Percentiles rank a stretch among this genome's conserved stretches.
phyloP scores from a whole-genome alignment of 2,113 vertebrate genomes.

The Nycticryphes semicollaris region DNA sequence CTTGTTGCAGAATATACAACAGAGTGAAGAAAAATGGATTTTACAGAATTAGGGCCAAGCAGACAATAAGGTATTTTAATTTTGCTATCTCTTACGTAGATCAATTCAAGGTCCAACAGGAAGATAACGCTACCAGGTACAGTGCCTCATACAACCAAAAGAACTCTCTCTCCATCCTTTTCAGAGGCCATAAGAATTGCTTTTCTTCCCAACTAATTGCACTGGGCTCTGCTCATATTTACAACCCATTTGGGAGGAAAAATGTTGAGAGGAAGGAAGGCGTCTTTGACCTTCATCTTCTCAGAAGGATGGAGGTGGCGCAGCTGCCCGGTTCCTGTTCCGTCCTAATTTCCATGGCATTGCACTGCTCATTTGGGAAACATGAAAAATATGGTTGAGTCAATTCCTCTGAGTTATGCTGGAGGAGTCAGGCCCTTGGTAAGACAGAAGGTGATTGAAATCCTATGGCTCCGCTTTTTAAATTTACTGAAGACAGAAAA shows the following conservation, averaged over 20 bases:
- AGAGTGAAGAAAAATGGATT: background rate
- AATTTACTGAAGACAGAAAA: conserved; percentile 59
- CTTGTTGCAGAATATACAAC: accelerated
- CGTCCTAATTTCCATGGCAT: conserved; percentile 52
- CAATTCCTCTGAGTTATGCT: conserved; percentile 39
- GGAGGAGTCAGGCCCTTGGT: background rate
- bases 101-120: background rate
- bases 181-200: background rate
- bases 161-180: background rate
- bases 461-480: conserved; percentile 36
- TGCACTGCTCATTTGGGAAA: conserved; percentile 67
- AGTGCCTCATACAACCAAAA: background rate
- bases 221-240: background rate
- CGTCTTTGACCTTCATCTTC: conserved; percentile 65
- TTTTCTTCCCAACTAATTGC: background rate
- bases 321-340: conserved; percentile 42
- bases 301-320: conserved; percentile 10
- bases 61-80: background rate
- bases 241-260: background rate
- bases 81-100: accelerated
- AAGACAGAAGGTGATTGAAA: conserved; percentile 59
- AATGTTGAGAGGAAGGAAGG: conserved; percentile 4
- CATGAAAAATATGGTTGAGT: conserved; percentile 53
- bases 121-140: background rate
- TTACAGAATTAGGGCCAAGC: background rate